phyloP scores from a whole-genome alignment of 2,113 vertebrate genomes.

The Neofelis nebulosa region DNA sequence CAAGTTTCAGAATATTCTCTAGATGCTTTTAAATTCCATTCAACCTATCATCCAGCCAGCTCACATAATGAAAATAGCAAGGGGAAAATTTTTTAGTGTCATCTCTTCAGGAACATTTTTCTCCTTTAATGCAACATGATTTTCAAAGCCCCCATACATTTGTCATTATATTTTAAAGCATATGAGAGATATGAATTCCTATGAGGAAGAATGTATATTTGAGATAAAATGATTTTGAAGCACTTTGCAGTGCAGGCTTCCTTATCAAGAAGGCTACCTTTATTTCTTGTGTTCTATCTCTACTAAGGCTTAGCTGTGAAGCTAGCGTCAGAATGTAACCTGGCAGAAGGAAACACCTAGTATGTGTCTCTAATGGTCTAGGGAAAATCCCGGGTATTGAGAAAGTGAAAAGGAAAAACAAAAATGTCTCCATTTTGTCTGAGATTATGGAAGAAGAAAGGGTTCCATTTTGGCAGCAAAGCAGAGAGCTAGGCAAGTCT shows the following conservation, averaged over 20 bases:
- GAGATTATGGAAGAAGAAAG: not conserved
- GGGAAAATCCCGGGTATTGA: not conserved
- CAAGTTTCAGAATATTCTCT: constrained; percentile 16
- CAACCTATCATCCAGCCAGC: not conserved
- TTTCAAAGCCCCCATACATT: not conserved
- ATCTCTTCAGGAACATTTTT: not conserved
- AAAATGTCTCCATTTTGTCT: not conserved
- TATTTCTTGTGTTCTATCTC: not conserved
- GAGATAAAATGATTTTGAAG: constrained; percentile 39
- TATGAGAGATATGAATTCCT: not conserved
- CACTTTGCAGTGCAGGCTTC: not conserved
- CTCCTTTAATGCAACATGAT: not conserved
- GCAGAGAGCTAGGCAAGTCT: not conserved
- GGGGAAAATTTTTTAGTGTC: not conserved
- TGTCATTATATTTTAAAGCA: not conserved
- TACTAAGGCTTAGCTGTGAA: not conserved
- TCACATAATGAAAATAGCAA: constrained; percentile 5
- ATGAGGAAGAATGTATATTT: not conserved
- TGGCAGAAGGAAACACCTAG: not conserved
- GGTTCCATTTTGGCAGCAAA: not conserved
- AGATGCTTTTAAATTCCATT: constrained; percentile 5
- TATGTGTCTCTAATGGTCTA: not conserved
- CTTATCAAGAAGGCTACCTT: not conserved
- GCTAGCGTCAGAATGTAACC: not conserved
- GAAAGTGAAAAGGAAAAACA: not conserved